A percentile compares a stretch with the other conserved stretches of the same genome.
Conservation (phyloP, 2,113 vertebrate genomes). For the Emydocephalus ijimae region DNA sequence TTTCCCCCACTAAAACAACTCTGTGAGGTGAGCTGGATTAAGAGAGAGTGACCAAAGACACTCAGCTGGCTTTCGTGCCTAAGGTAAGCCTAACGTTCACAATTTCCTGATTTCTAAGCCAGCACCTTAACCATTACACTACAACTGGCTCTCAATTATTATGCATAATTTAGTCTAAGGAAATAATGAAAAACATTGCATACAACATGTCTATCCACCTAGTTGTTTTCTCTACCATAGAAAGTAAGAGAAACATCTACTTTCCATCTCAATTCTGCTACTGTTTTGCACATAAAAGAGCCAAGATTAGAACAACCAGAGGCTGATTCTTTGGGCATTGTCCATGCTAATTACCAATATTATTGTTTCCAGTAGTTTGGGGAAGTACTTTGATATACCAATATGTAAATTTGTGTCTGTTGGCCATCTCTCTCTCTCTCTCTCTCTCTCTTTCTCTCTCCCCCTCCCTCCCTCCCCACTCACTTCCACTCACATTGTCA, state of each 20-base stretch:
- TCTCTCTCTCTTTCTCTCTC: rapidly evolving
- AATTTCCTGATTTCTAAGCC: not conserved
- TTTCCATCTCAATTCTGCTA: not conserved
- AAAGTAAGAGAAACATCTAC: not conserved
- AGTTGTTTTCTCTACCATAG: not conserved
- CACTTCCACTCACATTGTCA: not conserved
- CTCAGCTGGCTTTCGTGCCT: not conserved
- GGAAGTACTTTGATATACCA: not conserved
- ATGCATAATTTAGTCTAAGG: not conserved
- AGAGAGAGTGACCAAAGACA: not conserved
- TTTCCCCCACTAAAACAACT: not conserved
- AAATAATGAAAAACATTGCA: not conserved
- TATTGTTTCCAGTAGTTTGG: not conserved
- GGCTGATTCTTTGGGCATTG: not conserved
- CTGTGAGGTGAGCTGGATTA: not conserved
- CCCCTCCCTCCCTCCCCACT: not conserved
- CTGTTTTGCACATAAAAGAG: not conserved
- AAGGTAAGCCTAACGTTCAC: not conserved
- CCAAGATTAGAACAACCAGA: not conserved
- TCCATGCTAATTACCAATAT: not conserved
- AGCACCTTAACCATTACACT: not conserved
- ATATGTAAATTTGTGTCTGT: not conserved
- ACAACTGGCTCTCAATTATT: not conserved
- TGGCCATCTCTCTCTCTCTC: not conserved
- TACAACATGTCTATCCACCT: not conserved